These are phyloP conservation scores for Pachyuromys duprasi DNA, from an alignment of 2,797 vertebrate genomes.

Conservation along the genomic window DNA sequence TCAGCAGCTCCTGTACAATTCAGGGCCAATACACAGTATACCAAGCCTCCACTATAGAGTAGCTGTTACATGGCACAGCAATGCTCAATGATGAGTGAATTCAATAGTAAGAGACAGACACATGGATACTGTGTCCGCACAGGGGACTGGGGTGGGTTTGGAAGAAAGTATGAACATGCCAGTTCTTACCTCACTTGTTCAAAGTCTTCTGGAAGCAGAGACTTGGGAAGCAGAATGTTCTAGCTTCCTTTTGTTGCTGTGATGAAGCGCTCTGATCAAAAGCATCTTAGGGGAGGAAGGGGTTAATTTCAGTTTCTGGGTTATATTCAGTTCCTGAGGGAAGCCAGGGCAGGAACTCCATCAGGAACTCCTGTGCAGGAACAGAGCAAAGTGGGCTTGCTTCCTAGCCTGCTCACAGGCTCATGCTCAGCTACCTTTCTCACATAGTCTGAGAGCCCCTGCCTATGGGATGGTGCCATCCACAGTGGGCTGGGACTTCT, in stretches of 20 bases:
- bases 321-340: neutral
- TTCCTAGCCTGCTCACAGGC: no score
- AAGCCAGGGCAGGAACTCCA: neutral
- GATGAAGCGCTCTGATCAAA: neutral
- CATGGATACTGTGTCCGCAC: neutral
- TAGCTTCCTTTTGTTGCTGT: neutral
- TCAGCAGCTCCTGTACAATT: rapidly evolving
- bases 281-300: neutral
- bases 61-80: no score
- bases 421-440: neutral
- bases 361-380: neutral
- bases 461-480: neutral
- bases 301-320: neutral
- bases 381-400: neutral
- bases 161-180: no score
- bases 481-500: neutral
- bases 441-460: neutral
- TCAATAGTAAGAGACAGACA: neutral
- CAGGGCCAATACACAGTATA: neutral
- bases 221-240: neutral
- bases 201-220: neutral
- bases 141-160: no score
- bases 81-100: neutral
- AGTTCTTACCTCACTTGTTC: neutral
- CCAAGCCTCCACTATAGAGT: no score